Evolutionary conservation across 1,140 invertebrate species (phyloP).

Genomic region (Tetragnatha versicolor): DNA sequence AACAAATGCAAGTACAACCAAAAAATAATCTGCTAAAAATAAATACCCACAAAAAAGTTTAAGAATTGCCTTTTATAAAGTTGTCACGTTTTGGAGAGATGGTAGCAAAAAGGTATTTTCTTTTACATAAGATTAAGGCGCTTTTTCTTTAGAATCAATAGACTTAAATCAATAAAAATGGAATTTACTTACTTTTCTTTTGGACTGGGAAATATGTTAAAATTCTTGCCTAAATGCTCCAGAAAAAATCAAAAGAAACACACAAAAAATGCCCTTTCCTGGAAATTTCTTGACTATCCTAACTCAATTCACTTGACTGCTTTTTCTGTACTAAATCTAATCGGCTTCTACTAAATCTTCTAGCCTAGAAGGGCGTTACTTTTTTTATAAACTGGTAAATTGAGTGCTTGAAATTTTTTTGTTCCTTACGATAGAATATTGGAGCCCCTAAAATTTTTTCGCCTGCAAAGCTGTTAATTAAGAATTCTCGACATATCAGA

Average conservation of each 20-base stretch:
- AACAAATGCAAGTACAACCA: too few relatives aligned
- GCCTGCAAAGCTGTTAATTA: background rate
- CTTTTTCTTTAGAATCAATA: too few relatives aligned
- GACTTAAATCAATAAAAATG: too few relatives aligned
- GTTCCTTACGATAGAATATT: background rate
- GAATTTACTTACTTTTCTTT: too few relatives aligned
- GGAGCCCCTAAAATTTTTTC: background rate
- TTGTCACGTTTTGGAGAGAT: too few relatives aligned
- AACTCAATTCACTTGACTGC: background rate
- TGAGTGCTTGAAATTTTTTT: background rate
- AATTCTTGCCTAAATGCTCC: too few relatives aligned
- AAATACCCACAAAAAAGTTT: too few relatives aligned
- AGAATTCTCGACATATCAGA: slow-evolving; percentile 6
- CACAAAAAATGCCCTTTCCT: background rate
- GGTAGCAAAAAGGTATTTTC: too few relatives aligned
- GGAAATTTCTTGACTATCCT: background rate
- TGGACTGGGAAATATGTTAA: background rate
- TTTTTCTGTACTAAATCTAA: background rate
- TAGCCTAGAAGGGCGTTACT: background rate
- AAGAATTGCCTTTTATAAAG: too few relatives aligned
- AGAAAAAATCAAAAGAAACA: too few relatives aligned
- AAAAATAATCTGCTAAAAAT: too few relatives aligned
- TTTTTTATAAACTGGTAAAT: background rate
- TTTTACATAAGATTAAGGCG: too few relatives aligned
- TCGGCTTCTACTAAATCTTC: background rate